Conservation (phyloP, 2,888 invertebrate species). For the Fragum whitleyi region DNA sequence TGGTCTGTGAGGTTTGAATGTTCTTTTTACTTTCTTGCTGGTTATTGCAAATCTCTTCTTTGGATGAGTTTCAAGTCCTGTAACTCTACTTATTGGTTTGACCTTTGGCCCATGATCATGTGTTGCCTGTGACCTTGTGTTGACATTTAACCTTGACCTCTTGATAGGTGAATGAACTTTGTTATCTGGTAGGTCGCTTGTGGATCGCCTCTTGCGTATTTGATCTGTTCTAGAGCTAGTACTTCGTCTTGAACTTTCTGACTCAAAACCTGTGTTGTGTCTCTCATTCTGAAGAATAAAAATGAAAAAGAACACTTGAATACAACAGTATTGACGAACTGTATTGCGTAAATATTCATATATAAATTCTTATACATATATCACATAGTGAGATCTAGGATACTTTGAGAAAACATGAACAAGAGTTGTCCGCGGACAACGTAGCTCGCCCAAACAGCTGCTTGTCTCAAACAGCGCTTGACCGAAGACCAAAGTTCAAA, state of each 20-base stretch:
- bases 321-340: neutral
- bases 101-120: conserved; percentile 35
- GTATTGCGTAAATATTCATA: no score
- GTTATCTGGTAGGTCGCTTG: conserved; percentile 26
- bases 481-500: no score
- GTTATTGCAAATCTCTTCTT: conserved; percentile 44
- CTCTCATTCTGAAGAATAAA: neutral
- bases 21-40: conserved; percentile 37
- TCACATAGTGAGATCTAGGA: no score
- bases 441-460: no score
- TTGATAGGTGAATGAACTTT: conserved; percentile 39
- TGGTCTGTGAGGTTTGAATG: conserved; percentile 59
- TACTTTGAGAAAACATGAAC: no score
- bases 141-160: conserved; percentile 32
- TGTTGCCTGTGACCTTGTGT: conserved; percentile 26
- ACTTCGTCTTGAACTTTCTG: neutral
- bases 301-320: no score
- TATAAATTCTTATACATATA: no score
- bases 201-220: conserved; percentile 52
- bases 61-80: conserved; percentile 55
- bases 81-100: neutral
- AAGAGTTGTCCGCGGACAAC: no score
- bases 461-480: no score
- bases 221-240: conserved; percentile 17
- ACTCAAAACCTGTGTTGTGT: neutral